Base-by-base conservation (phyloP, 37 sponge, comb jelly and placozoan genomes). In the Aplysina aerophoba region DNA sequence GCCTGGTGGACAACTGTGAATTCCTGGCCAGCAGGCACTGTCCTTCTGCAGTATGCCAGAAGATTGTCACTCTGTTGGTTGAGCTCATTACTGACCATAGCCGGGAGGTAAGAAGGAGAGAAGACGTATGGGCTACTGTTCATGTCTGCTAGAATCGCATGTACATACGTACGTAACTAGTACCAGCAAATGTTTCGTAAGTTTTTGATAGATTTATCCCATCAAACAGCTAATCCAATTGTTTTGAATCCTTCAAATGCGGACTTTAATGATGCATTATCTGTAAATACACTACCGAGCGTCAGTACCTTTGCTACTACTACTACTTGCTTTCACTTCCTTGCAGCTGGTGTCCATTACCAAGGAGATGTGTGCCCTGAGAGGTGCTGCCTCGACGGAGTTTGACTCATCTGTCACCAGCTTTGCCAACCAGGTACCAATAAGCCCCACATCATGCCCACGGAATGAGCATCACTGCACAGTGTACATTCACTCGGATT, bases 31-130 rank as follows among this genome's bases (percentile, higher is more conserved):
- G 69, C 81, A 66, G 85, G 59, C 90, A 93, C 85, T 89, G 88
- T 63, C 74, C 67, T 33, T 93, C 90, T 0, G 65, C 83, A 1
- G 93, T 86, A 3, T 87, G 83, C 17, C 89, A 87, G 78, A 78
- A 85, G 31, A 65, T 93, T 53, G 87, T 87, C 24, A 89, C 90
- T 38, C 82, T 93, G 0, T 79, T 93, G 30, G 80, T 93, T 50
- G 93, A 93, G 37, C 93, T 93, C 38, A 93, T 93, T 41, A 93
- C 93, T 30, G 93, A 93, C 78, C 90, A 93, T 71, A 93, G 89
- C 56, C 83, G 88, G 87, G 93, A 93, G 87, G 93, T 93, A 63
- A 16, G 34, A 17, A 69, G 33, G 4, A 6, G 59, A 20, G 27
- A 14, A 62, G 6, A 3, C 11, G 63, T 14, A 62, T 62, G 27